Percentiles rank a stretch among this genome's conserved stretches.
These are phyloP conservation scores for Drosophila novamexicana DNA, from an alignment of 1,140 invertebrate species.

Conservation along the genomic window DNA sequence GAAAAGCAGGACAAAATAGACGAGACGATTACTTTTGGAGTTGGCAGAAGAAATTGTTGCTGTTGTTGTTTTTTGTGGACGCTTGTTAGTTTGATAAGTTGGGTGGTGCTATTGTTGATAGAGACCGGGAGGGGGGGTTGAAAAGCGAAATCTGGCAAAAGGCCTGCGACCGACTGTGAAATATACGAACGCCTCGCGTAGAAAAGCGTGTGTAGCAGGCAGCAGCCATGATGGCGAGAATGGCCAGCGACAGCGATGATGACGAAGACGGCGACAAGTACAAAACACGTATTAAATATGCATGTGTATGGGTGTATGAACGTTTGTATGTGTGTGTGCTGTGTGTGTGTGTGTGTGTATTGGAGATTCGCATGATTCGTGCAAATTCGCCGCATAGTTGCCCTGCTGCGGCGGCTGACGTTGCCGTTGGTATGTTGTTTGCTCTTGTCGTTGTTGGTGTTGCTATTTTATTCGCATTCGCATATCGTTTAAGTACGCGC, in stretches of 20 bases:
- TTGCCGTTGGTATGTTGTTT: conserved; percentile 47
- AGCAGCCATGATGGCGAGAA: conserved; percentile 56
- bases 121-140: background rate
- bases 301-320: conserved; percentile 29
- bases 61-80: conserved; percentile 16
- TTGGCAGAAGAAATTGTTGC: conserved; percentile 37
- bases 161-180: conserved; percentile 27
- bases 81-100: conserved; percentile 25
- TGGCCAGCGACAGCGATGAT: conserved; percentile 47
- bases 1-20: conserved; percentile 47
- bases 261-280: conserved; percentile 71
- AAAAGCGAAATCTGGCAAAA: conserved; percentile 55
- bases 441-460: conserved; percentile 47
- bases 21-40: conserved; percentile 40
- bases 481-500: conserved; percentile 61
- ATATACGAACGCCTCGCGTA: conserved; percentile 51
- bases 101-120: background rate
- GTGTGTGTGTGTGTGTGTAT: conserved; percentile 39
- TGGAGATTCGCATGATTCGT: conserved; percentile 81
- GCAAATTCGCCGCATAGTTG: conserved; percentile 82
- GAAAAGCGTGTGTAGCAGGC: conserved; percentile 35
- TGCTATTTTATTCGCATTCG: conserved; percentile 80
- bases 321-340: conserved; percentile 8
- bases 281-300: conserved; percentile 80
- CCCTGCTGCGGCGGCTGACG: conserved; percentile 36